Base-by-base conservation (phyloP, 2,888 invertebrate species). In the Hydrotaea diabolus region DNA sequence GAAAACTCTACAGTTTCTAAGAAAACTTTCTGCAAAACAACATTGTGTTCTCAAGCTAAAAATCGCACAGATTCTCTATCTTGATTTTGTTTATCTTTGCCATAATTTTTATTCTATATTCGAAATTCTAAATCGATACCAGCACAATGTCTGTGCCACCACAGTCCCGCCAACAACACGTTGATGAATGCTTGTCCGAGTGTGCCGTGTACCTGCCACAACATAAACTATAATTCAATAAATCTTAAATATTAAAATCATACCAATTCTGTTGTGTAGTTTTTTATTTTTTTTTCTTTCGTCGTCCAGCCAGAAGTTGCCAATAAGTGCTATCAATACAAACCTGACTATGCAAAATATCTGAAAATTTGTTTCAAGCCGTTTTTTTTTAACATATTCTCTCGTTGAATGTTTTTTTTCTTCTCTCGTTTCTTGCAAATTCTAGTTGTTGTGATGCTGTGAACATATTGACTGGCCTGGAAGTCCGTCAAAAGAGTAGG, bases 141-240 rank as follows among this genome's bases (percentile, higher is more conserved):
- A 49, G n/a, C 7, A 49, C 9, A 62, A 62, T n/a, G 9, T 23
- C n/a, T 31, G 36, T n/a, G n/a, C n/a, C 62, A 62, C n/a, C 62
- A 17, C 55, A 19, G n/a, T n/a, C n/a, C n/a, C 9, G 39, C 39
- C 39, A 57, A 64, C 31, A 64, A 2, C 39, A 36, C 39, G 3
- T 64, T 57, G 21, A 39, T 39, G 36, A 64, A 36, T 31, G 17
- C 23, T 64, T n/a, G 17, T 64, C n/a, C 39, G 64, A 7, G 13
- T 64, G 64, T 31, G 87, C 90, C 89, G 31, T 91, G 91, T 91
- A 90, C 91, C 90, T 90, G 91, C 90, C 91, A 91, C 88, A 89
- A 89, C 87, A 88, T 88, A 87, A 89, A 89, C 90, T 88, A 90
- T 90, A 90, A 91, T 89, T 90, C 91, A 91, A 91, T 91, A 91